These are phyloP conservation scores for Megatriorchis doriae DNA, from an alignment of 2,113 vertebrate genomes.

Conservation along the genomic window DNA sequence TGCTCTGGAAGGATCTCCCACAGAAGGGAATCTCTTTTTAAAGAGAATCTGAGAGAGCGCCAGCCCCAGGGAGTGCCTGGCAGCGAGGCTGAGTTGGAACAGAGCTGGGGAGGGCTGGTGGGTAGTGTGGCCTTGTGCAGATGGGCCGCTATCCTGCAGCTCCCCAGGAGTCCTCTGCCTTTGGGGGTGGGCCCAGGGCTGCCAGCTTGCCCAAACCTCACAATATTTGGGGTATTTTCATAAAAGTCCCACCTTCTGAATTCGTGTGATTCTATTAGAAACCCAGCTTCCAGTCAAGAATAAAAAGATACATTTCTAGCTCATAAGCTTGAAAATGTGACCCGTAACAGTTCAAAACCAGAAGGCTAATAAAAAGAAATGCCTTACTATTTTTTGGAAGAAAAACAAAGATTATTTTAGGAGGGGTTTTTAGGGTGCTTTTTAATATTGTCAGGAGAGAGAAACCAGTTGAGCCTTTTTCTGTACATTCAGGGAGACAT, in stretches of 20 bases:
- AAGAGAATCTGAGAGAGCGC: neutral
- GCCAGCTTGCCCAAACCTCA: neutral
- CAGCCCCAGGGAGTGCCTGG: neutral
- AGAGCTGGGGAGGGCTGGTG: neutral
- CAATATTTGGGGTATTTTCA: neutral
- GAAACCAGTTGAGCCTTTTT: neutral
- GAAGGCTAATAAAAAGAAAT: neutral
- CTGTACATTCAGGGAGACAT: neutral
- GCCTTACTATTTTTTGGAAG: neutral
- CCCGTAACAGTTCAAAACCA: neutral
- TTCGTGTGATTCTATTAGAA: neutral
- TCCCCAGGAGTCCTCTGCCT: neutral
- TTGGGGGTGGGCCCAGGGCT: neutral
- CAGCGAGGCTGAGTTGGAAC: neutral
- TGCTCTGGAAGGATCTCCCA: neutral
- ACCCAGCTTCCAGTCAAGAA: neutral
- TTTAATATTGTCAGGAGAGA: neutral
- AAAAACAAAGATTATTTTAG: neutral
- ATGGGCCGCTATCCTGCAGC: neutral
- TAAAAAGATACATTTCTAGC: neutral
- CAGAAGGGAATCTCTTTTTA: neutral
- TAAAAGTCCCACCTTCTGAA: neutral
- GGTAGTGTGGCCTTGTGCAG: neutral
- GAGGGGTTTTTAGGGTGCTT: neutral
- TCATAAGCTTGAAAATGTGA: neutral